Base-by-base conservation (phyloP, 2,888 invertebrate species). In the Platerodrilus igneus region DNA sequence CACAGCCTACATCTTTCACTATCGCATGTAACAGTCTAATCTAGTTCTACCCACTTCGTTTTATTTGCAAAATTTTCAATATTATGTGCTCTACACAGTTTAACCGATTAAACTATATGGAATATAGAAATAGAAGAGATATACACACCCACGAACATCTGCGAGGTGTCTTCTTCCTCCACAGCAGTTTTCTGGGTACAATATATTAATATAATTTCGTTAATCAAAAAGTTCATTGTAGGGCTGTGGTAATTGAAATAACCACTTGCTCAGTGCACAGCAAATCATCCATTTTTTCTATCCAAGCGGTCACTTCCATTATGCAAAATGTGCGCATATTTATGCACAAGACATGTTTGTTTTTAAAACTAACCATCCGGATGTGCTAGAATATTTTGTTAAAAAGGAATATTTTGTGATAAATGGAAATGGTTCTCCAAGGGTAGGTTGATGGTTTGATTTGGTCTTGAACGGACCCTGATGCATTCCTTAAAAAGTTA, bases 281-380 rank as follows among this genome's bases (percentile, higher is more conserved):
- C 38, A 38, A 16, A 42, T 45, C 39, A 34, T 42, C 13, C 45
- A 34, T 16, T 38, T 23, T 23, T 47, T 47, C 19, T 37, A 47
- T 26, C 31, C 41, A 19, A 27, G 31, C 20, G 38, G 41, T 13
- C 44, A 47, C 20, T 41, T 40, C 13, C 23, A 37, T 3, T 44
- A 41, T 19, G 35, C 44, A 13, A 45, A 47, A 37, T 41, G 35
- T 36, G 34, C 39, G 4, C 29, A 40, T 30, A 15, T 51, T 2
- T 46, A 47, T 28, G 29, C 35, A 2, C 38, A 37, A 31, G 41
- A 41, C 27, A 38, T 39, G 37, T 7, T 33, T 11, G n/a, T 10
- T 16, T 21, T 14, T 20, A 31, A 15, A 40, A 9, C 29, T 17
- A 16, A 9, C 17, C 17, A 34, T 5, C 34, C 18, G 2, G 10